Conservation (phyloP, 2,888 invertebrate species). For the Nemapogon koenigi region DNA sequence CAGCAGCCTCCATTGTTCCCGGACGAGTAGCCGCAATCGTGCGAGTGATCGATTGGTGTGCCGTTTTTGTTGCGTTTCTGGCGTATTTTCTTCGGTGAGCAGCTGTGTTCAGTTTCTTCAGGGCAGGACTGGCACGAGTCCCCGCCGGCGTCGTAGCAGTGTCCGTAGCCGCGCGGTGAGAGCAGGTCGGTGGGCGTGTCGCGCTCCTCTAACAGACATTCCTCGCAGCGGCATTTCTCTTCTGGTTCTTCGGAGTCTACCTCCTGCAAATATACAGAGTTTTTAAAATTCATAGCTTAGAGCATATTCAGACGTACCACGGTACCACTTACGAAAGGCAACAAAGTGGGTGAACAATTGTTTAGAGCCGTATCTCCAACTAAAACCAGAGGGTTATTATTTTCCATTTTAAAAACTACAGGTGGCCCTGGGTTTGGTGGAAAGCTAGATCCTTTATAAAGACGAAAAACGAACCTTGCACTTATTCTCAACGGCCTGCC, state of each 20-base stretch:
- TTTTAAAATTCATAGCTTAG: not conserved
- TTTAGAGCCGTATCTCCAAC: too few relatives aligned
- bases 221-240: conserved; percentile 57
- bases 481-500: conserved; percentile 46
- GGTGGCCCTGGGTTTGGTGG: too few relatives aligned
- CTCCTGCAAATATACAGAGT: conserved; percentile 27
- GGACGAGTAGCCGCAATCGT: conserved; percentile 84
- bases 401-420: too few relatives aligned
- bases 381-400: too few relatives aligned
- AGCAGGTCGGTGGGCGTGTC: conserved; percentile 50
- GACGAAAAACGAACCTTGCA: too few relatives aligned
- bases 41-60: conserved; percentile 73
- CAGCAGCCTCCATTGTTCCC: conserved; percentile 76
- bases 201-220: conserved; percentile 46
- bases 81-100: conserved; percentile 41
- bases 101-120: conserved; percentile 43
- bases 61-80: conserved; percentile 55
- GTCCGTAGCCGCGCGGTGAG: conserved; percentile 38
- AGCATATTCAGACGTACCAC: too few relatives aligned
- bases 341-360: too few relatives aligned
- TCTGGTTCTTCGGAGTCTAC: conserved; percentile 55
- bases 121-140: conserved; percentile 56
- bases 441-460: too few relatives aligned
- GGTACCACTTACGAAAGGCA: too few relatives aligned
- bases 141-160: conserved; percentile 37